phyloP scores from a whole-genome alignment of 1,140 invertebrate species.

The Babylonia areolata region DNA sequence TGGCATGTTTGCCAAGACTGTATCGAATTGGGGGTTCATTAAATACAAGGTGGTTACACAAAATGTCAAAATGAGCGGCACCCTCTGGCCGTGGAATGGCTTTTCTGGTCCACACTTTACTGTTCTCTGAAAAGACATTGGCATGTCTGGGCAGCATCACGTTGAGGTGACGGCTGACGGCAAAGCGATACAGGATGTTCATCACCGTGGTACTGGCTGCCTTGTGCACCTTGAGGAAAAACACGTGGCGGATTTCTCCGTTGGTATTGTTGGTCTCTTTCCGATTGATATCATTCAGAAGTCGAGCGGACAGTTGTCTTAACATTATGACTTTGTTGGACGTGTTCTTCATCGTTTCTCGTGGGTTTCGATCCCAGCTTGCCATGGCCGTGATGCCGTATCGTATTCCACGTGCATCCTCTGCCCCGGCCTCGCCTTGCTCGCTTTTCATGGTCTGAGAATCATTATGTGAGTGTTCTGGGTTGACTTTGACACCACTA shows the following conservation, averaged over 20 bases:
- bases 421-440: background rate
- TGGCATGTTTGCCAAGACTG: slow-evolving; percentile 53
- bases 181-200: slow-evolving; percentile 64
- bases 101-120: slow-evolving; percentile 26
- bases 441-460: background rate
- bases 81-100: slow-evolving; percentile 37
- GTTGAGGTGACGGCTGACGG: slow-evolving; percentile 48
- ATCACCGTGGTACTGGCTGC: slow-evolving; percentile 63
- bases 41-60: slow-evolving; percentile 63
- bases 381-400: background rate
- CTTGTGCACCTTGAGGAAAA: slow-evolving; percentile 68
- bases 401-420: background rate
- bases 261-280: background rate
- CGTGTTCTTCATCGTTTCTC: background rate
- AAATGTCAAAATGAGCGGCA: slow-evolving; percentile 49
- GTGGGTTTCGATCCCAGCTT: too few species aligned
- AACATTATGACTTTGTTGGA: background rate
- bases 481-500: too few species aligned
- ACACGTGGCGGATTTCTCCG: slow-evolving; percentile 55
- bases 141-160: slow-evolving; percentile 54
- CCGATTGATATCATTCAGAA: too few species aligned
- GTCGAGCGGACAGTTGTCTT: background rate
- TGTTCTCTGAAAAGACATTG: slow-evolving; percentile 47
- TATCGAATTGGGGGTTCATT: slow-evolving; percentile 47
- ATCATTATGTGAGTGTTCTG: too few species aligned